Percentiles rank a stretch among this genome's conserved stretches.
These are phyloP conservation scores for Manduca sexta DNA, from an alignment of 1,140 invertebrate species.

Conservation along the genomic window DNA sequence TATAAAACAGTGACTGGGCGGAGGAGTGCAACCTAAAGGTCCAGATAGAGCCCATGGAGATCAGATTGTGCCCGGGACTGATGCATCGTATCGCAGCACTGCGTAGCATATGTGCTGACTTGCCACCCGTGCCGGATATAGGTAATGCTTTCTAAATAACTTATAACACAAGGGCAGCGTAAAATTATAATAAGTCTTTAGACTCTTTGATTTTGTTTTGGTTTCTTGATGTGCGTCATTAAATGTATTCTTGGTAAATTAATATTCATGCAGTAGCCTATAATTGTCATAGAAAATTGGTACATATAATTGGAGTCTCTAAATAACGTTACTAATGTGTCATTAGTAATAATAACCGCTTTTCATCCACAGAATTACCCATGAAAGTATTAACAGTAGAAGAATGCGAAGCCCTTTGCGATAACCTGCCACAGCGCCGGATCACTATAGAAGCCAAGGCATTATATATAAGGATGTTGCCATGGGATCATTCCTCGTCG, in stretches of 20 bases:
- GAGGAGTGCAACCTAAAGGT: constrained; percentile 34
- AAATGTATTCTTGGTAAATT: no score
- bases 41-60: constrained; percentile 23
- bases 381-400: constrained; percentile 46
- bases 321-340: no score
- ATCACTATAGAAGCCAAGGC: constrained; percentile 21
- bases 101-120: constrained; percentile 14
- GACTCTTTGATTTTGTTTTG: no score
- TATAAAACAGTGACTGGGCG: constrained; percentile 42
- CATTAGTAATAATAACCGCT: no score
- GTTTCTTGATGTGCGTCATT: no score
- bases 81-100: constrained; percentile 24
- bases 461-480: constrained; percentile 26
- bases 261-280: no score
- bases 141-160: constrained; percentile 14
- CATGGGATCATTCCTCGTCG: constrained; percentile 27
- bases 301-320: no score
- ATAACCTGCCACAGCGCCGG: constrained; percentile 42
- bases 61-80: constrained; percentile 22
- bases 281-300: no score
- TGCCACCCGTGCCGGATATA: constrained; percentile 12
- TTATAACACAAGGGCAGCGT: neutral
- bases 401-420: constrained; percentile 40
- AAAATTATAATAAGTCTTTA: no score
- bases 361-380: constrained; percentile 24